phyloP scores from a whole-genome alignment of 2,113 vertebrate genomes.

The Galbula dea region DNA sequence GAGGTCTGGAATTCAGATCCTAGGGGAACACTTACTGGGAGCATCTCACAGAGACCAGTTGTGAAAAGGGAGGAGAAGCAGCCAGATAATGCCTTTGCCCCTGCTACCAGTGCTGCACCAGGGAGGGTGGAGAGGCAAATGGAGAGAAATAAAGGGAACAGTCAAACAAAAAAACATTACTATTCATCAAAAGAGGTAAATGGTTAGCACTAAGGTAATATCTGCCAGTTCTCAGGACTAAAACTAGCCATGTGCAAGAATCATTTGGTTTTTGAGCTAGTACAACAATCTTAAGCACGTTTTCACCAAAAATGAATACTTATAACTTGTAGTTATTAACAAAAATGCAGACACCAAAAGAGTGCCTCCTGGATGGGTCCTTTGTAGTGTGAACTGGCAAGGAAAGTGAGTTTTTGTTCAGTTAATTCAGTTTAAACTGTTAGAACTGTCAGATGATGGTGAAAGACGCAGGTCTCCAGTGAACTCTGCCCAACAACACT shows the following conservation, averaged over 20 bases:
- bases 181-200: background rate
- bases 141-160: background rate
- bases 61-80: background rate
- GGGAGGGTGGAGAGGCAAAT: background rate
- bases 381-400: background rate
- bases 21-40: background rate
- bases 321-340: background rate
- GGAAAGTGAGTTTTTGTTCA: background rate
- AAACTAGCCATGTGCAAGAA: background rate
- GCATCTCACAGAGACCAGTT: rapidly evolving
- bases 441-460: background rate
- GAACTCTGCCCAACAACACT: background rate
- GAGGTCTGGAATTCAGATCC: background rate
- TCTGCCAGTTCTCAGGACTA: background rate
- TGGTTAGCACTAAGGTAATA: background rate
- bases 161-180: background rate
- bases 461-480: background rate
- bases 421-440: background rate
- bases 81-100: background rate
- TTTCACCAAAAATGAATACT: background rate
- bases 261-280: background rate
- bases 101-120: background rate
- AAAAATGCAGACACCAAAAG: background rate
- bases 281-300: background rate
- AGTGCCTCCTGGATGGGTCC: background rate